phyloP scores from a whole-genome alignment of 1,140 invertebrate species.

The Cyphomyrmex costatus region DNA sequence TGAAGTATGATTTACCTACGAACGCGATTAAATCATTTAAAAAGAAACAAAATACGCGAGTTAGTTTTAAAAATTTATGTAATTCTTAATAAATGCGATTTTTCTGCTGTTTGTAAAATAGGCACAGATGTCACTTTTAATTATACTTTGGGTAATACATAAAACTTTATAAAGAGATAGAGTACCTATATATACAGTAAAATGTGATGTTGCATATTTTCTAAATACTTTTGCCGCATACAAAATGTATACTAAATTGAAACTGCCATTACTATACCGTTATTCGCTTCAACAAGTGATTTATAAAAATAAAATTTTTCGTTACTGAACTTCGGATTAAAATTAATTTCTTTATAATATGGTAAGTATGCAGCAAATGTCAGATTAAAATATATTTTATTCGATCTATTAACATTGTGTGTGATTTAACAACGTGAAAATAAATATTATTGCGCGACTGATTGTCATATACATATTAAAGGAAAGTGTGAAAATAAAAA shows the following conservation, averaged over 20 bases:
- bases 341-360: conserved; percentile 33
- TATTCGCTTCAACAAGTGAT: conserved; percentile 7
- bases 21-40: conserved; percentile 7
- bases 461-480: conserved; percentile 28
- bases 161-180: conserved; percentile 37
- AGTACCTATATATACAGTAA: conserved; percentile 40
- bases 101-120: conserved; percentile 44
- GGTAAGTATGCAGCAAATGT: conserved; percentile 2
- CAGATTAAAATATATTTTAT: conserved; percentile 15
- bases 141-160: conserved; percentile 45
- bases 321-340: conserved; percentile 30
- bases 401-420: conserved; percentile 12
- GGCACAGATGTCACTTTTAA: conserved; percentile 35
- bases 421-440: conserved; percentile 20
- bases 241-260: conserved; percentile 19
- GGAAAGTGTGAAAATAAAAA: conserved; percentile 45
- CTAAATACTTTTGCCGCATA: conserved; percentile 35
- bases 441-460: conserved; percentile 48
- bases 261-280: not conserved
- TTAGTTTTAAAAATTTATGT: conserved; percentile 11
- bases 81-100: conserved; percentile 40
- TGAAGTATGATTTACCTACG: conserved; percentile 30
- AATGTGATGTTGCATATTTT: conserved; percentile 22
- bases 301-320: conserved; percentile 34
- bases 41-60: conserved; percentile 7